Conservation (phyloP, 2,797 vertebrate genomes). For the Spheniscus humboldti region DNA sequence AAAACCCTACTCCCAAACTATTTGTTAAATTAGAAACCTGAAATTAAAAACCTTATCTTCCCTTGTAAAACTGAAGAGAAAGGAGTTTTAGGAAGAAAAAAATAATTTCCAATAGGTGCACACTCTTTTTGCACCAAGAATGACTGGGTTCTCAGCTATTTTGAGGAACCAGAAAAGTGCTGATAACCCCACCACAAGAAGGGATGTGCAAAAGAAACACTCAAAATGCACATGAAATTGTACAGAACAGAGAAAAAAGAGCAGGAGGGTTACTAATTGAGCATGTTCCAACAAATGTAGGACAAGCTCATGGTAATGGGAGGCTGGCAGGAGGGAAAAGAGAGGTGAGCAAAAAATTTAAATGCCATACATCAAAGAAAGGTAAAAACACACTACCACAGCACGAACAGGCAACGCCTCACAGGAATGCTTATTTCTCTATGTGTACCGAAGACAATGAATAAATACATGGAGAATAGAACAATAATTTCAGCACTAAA, state of each 20-base stretch:
- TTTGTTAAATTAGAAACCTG: neutral
- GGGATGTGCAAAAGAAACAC: neutral
- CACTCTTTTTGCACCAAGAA: neutral
- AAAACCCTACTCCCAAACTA: neutral
- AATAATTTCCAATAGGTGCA: neutral
- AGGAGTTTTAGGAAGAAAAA: neutral
- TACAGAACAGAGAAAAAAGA: neutral
- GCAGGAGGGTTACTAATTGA: neutral
- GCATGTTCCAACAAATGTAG: constrained; percentile 7
- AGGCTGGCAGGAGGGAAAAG: constrained; percentile 1
- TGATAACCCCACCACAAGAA: neutral
- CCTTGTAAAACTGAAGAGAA: neutral
- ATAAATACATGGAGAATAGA: neutral
- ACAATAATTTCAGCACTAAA: neutral
- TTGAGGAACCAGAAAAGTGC: neutral
- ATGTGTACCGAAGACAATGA: neutral
- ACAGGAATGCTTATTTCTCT: neutral
- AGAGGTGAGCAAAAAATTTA: constrained; percentile 39
- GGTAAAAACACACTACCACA: neutral
- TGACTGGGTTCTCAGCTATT: neutral
- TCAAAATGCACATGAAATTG: neutral
- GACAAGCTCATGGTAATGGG: neutral
- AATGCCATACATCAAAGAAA: constrained; percentile 34
- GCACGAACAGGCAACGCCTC: neutral
- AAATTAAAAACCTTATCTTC: neutral